These are phyloP conservation scores for Pterobdella sp. DNA, from an alignment of 2,888 invertebrate genomes.

Conservation along the genomic window DNA sequence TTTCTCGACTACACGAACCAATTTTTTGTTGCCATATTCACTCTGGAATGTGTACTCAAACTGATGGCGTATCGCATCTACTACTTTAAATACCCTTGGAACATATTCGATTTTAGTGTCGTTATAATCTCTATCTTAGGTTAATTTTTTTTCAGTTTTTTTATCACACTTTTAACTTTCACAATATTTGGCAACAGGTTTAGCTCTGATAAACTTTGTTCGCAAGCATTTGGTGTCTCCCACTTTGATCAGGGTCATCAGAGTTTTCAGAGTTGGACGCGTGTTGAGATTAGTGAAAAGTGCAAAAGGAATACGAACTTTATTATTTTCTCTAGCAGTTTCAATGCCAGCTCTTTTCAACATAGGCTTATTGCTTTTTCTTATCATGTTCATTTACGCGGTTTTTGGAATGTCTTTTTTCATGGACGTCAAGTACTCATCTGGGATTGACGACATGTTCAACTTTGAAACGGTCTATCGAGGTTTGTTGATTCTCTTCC, in stretches of 20 bases:
- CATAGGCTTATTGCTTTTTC: conserved; percentile 90
- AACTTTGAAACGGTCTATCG: conserved; percentile 97
- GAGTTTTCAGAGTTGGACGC: conserved; percentile 95
- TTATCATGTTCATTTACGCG: conserved; percentile 98
- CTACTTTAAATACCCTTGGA: conserved; percentile 99
- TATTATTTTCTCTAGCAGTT: conserved; percentile 94
- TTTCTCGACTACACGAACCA: conserved; percentile 84
- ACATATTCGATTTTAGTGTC: conserved; percentile 96
- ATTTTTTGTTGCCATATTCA: conserved; percentile 97
- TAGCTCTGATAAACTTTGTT: conserved; percentile 17
- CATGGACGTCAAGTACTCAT: conserved; percentile 90
- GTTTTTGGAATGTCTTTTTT: conserved; percentile 99
- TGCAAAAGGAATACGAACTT: conserved; percentile 92
- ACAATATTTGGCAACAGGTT: conserved; percentile 1
- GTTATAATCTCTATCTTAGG: conserved; percentile 96
- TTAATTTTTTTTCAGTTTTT: conserved; percentile 48
- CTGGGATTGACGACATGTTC: conserved; percentile 86
- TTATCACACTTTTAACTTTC: background rate
- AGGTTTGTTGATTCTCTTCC: conserved; percentile 92
- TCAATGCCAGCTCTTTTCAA: conserved; percentile 97
- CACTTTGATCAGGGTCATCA: conserved; percentile 89
- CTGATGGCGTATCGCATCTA: conserved; percentile 93
- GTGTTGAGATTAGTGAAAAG: conserved; percentile 94
- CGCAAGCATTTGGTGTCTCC: conserved; percentile 70
- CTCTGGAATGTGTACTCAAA: conserved; percentile 93